These are phyloP conservation scores for Coronaproctus castanopsis DNA, from an alignment of 2,888 invertebrate species.

Conservation along the genomic window DNA sequence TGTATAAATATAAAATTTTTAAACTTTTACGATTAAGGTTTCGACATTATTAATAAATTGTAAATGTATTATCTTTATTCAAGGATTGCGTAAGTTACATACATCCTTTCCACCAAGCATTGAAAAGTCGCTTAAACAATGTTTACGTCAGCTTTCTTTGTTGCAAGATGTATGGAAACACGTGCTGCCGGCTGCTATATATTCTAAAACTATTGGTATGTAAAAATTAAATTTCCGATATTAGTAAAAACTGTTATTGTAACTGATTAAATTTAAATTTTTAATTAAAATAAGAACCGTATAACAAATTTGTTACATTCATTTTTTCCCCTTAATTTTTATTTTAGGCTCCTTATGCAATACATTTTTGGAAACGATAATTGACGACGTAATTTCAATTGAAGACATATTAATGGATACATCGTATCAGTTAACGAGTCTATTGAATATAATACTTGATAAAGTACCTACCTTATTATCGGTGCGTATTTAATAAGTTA, in stretches of 20 bases:
- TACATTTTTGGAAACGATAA: slow-evolving; percentile 44
- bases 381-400: slow-evolving; percentile 41
- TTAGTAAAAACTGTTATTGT: slow-evolving; percentile 2
- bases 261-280: background rate
- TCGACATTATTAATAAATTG: too few relatives aligned
- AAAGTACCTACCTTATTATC: slow-evolving; percentile 53
- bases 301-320: too few relatives aligned
- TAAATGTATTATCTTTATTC: background rate
- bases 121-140: slow-evolving; percentile 58
- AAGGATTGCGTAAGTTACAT: slow-evolving; percentile 21
- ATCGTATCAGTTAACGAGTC: slow-evolving; percentile 54
- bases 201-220: slow-evolving; percentile 44
- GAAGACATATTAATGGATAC: slow-evolving; percentile 76
- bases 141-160: slow-evolving; percentile 60
- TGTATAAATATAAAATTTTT: too few relatives aligned
- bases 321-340: too few relatives aligned
- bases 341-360: slow-evolving; percentile 40
- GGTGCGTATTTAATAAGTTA: slow-evolving; percentile 29
- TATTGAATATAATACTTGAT: slow-evolving; percentile 48
- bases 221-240: slow-evolving; percentile 12
- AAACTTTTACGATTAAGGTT: too few relatives aligned
- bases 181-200: slow-evolving; percentile 56
- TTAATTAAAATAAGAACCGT: too few relatives aligned
- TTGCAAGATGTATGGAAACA: slow-evolving; percentile 73
- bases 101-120: slow-evolving; percentile 35